Percentiles rank a stretch among this genome's conserved stretches.
Evolutionary conservation across 2,888 invertebrate species (phyloP).

Genomic region (Hirtodrosophila histrioides): DNA sequence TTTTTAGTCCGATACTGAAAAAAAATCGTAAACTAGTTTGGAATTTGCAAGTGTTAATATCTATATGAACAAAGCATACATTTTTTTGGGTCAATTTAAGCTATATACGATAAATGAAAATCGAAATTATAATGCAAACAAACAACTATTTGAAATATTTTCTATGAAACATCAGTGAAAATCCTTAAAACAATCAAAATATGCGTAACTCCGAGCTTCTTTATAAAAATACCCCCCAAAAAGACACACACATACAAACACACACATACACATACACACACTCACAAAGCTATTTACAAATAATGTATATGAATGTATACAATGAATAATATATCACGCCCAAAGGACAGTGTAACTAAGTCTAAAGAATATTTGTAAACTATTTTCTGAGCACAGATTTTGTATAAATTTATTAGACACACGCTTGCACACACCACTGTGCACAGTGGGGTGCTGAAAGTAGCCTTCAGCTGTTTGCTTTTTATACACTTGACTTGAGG

Average conservation of each 20-base stretch:
- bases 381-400: slow-evolving; percentile 79
- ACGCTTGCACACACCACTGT: slow-evolving; percentile 35
- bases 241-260: slow-evolving; percentile 8
- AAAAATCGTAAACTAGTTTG: too few species aligned
- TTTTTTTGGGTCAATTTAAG: slow-evolving; percentile 66
- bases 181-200: slow-evolving; percentile 72
- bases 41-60: slow-evolving; percentile 1
- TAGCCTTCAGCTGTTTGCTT: slow-evolving; percentile 75
- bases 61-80: slow-evolving; percentile 1
- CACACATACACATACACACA: slow-evolving; percentile 20
- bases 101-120: slow-evolving; percentile 20
- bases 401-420: slow-evolving; percentile 69
- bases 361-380: slow-evolving; percentile 75
- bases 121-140: slow-evolving; percentile 10
- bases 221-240: slow-evolving; percentile 17
- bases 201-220: slow-evolving; percentile 75
- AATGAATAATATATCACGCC: slow-evolving; percentile 61
- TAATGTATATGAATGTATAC: slow-evolving; percentile 30
- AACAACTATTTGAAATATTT: slow-evolving; percentile 22
- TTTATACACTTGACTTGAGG: slow-evolving; percentile 59
- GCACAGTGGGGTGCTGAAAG: slow-evolving; percentile 55
- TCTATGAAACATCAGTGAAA: slow-evolving; percentile 39
- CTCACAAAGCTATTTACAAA: slow-evolving; percentile 49
- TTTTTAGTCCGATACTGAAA: too few species aligned
- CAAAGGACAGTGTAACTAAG: slow-evolving; percentile 77